phyloP scores from a whole-genome alignment of 1,140 invertebrate species.

The Cyclargus thomasi region DNA sequence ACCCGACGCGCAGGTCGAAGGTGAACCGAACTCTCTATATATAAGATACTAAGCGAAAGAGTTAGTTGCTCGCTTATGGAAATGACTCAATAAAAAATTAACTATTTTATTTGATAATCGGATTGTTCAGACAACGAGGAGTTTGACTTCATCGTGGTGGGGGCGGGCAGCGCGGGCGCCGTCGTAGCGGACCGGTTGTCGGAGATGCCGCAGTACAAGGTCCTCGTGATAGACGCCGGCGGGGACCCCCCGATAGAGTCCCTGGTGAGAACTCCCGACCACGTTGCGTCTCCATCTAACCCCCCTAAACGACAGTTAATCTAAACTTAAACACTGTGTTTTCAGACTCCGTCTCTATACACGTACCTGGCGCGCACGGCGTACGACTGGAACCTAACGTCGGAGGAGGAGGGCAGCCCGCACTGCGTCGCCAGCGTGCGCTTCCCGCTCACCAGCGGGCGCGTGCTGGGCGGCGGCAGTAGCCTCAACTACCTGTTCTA shows the following conservation, averaged over 20 bases:
- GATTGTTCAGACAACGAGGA: conserved; percentile 16
- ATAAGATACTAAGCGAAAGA: too few relatives aligned
- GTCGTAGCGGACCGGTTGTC: conserved; percentile 76
- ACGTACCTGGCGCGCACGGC: conserved; percentile 28
- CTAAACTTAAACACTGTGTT: neutral
- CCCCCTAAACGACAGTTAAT: neutral
- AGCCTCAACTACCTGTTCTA: conserved; percentile 82
- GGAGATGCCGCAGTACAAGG: conserved; percentile 43
- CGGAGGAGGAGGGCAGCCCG: conserved; percentile 78
- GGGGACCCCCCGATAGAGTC: conserved; percentile 34
- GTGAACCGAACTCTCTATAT: neutral
- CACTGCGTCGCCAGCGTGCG: conserved; percentile 77
- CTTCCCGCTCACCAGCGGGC: conserved; percentile 80
- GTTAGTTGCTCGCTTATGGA: too few relatives aligned
- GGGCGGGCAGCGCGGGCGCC: conserved; percentile 71
- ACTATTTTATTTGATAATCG: too few relatives aligned
- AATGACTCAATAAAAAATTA: too few relatives aligned
- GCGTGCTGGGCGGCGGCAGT: conserved; percentile 82
- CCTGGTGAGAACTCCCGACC: conserved; percentile 23
- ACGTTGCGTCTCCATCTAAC: neutral
- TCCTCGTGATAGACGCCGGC: conserved; percentile 72
- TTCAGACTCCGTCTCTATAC: conserved; percentile 36
- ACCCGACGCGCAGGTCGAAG: conserved; percentile 21
- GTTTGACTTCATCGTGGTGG: conserved; percentile 35
- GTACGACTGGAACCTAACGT: conserved; percentile 84